A percentile compares a stretch with the other conserved stretches of the same genome.
Evolutionary conservation across 2,888 invertebrate genomes (phyloP).

Genomic region (Agrotis clavis): DNA sequence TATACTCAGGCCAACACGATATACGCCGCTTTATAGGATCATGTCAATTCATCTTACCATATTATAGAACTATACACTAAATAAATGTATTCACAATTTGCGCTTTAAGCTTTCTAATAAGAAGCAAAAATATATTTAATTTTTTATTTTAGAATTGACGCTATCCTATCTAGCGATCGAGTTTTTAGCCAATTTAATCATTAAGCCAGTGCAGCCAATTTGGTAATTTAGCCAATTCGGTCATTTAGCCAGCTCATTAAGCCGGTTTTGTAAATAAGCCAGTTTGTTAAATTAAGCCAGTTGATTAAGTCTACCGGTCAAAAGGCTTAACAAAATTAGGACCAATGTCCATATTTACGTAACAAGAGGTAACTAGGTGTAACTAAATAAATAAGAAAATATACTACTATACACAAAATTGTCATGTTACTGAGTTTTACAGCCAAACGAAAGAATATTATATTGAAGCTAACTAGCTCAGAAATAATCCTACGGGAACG

Average conservation of each 20-base stretch:
- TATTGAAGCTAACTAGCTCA: too few relatives aligned
- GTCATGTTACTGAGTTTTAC: constrained; percentile 40
- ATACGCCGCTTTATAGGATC: not conserved
- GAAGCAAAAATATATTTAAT: constrained; percentile 5
- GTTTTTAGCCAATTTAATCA: not conserved
- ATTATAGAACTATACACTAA: constrained; percentile 2
- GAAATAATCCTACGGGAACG: not conserved
- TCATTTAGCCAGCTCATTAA: not conserved
- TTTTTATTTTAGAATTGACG: not conserved
- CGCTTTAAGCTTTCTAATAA: constrained; percentile 11
- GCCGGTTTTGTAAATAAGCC: not conserved
- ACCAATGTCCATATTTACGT: constrained; percentile 20
- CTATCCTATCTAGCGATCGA: not conserved
- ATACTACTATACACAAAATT: constrained; percentile 32
- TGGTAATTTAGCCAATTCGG: not conserved
- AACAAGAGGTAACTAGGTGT: constrained; percentile 29
- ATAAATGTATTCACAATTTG: constrained; percentile 15
- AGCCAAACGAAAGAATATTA: constrained; percentile 13
- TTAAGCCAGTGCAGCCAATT: not conserved
- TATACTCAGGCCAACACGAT: not conserved
- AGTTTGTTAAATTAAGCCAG: not conserved
- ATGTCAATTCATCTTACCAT: not conserved
- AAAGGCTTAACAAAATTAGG: constrained; percentile 2
- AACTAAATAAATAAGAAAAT: constrained; percentile 23
- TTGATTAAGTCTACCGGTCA: constrained; percentile 13